Conservation (phyloP, 2,888 invertebrate species). For the Opisthograptis luteolata region DNA sequence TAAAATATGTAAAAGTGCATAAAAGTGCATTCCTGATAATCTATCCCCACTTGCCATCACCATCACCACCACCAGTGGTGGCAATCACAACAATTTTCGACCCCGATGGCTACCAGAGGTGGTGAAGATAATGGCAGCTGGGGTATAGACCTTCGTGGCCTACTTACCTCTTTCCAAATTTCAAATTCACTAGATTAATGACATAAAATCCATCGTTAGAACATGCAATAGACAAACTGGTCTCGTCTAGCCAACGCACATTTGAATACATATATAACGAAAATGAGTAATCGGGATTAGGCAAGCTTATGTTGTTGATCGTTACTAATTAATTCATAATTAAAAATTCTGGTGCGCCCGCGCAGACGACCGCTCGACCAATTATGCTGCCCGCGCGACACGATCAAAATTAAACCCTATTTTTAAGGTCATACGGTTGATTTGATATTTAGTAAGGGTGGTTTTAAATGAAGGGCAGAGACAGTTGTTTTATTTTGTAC, state of each 20-base stretch:
- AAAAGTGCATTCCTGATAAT: too few species aligned
- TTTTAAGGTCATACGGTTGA: constrained; percentile 54
- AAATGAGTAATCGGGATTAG: constrained; percentile 66
- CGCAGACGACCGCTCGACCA: constrained; percentile 75
- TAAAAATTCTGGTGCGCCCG: constrained; percentile 82
- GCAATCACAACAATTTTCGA: too few species aligned
- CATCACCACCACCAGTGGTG: too few species aligned
- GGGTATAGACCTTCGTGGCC: too few species aligned
- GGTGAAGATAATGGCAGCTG: too few species aligned
- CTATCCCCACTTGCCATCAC: too few species aligned
- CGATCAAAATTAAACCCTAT: constrained; percentile 66
- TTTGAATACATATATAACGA: constrained; percentile 47
- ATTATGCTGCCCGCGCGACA: constrained; percentile 62
- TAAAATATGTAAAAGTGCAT: constrained; percentile 21
- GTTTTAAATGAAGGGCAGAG: constrained; percentile 78
- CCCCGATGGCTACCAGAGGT: too few species aligned
- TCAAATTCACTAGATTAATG: not conserved
- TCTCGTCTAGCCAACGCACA: constrained; percentile 24
- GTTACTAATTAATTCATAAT: constrained; percentile 83
- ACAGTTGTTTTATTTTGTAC: constrained; percentile 83
- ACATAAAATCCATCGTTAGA: too few species aligned
- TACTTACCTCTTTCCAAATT: constrained; percentile 15
- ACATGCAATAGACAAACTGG: constrained; percentile 4
- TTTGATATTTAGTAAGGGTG: constrained; percentile 54
- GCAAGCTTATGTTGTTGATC: constrained; percentile 78